Evolutionary conservation across 1,140 invertebrate genomes (phyloP), one percentile per base, ranked within the genome.

Genomic region (Aplysia californica): DNA sequence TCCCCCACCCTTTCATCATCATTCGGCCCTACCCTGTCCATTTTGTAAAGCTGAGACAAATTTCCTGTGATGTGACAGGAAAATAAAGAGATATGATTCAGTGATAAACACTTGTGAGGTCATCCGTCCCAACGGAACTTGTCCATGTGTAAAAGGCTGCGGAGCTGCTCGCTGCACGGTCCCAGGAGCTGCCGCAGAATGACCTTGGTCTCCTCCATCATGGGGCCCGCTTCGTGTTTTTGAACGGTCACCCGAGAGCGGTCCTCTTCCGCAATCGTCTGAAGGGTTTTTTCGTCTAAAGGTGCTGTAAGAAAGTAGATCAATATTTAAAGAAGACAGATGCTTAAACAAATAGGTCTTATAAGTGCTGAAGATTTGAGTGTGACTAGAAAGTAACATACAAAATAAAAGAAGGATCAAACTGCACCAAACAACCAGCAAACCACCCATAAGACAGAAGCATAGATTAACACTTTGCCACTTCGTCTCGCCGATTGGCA

Each of bases 251-350:
- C n/a, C 56, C 70, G 59, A 10, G 70, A 59, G 21, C 56, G 59
- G 33, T 73, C 70, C 41, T 73, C 70, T 20, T 73, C 70, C 21
- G 70, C 70, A 61, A 73, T 73, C 35, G 29, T 41, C 26, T 61
- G 70, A 3, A 73, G 38, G 10, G 33, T 33, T 2, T 6, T 61
- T 4, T 61, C 58, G 29, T 73, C 61, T 2, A 73, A 58, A 3
- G 70, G 70, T 44, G 38, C 70, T 73, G 56, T 5, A 18, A n/a
- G 2, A 58, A 2, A 71, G 1, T 36, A 31, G 35, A 50, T 2
- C 29, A 67, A 31, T 10, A 61, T 6, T 61, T 61, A 18, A 61
- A 18, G 6, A 21, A 21, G 15, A 61, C 6, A 10, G 18, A 61
- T 10, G 10, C 6, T 21, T 21, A 26, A 10, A 26, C 6, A 10